Conservation (phyloP, 2,797 vertebrate species). For the Hippocampus kuda region DNA sequence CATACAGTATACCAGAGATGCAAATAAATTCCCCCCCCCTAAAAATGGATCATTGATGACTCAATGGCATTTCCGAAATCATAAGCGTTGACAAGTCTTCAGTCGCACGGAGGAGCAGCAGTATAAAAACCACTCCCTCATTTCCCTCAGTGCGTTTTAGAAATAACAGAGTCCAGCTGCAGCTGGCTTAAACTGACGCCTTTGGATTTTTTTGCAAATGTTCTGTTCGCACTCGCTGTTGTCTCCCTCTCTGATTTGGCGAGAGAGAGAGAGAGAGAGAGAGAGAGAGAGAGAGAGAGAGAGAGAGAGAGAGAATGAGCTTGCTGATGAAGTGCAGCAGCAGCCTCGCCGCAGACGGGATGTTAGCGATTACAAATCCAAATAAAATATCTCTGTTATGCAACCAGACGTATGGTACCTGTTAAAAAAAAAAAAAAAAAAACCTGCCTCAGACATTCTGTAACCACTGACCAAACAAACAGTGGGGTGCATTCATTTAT, state of each 20-base stretch:
- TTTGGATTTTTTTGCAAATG: constrained; percentile 12
- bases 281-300: background rate
- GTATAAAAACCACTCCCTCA: constrained; percentile 28
- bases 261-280: background rate
- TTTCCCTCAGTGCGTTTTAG: constrained; percentile 35
- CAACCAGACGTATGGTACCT: background rate
- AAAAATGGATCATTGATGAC: constrained; percentile 3
- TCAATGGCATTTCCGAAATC: constrained; percentile 12
- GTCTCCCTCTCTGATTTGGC: constrained; percentile 18
- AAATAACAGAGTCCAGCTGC: constrained; percentile 43
- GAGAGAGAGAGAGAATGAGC: background rate
- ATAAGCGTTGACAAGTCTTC: constrained; percentile 18
- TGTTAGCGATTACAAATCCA: constrained; percentile 15
- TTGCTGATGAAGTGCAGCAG: constrained; percentile 18
- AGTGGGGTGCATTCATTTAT: background rate
- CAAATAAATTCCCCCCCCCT: constrained; percentile 13
- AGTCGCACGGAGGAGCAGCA: constrained; percentile 34
- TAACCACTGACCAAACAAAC: background rate
- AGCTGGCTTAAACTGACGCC: constrained; percentile 28
- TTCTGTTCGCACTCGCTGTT: constrained; percentile 9
- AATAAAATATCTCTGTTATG: constrained; percentile 18
- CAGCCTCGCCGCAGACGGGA: constrained; percentile 16
- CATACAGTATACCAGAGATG: background rate
- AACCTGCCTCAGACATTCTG: background rate
- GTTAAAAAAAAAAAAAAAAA: no score